Evolutionary conservation across 30 jellyfish, hydroid and myxozoan species (phyloP), one percentile per base, ranked within the genome.

Genomic region (Mastigias papua): DNA sequence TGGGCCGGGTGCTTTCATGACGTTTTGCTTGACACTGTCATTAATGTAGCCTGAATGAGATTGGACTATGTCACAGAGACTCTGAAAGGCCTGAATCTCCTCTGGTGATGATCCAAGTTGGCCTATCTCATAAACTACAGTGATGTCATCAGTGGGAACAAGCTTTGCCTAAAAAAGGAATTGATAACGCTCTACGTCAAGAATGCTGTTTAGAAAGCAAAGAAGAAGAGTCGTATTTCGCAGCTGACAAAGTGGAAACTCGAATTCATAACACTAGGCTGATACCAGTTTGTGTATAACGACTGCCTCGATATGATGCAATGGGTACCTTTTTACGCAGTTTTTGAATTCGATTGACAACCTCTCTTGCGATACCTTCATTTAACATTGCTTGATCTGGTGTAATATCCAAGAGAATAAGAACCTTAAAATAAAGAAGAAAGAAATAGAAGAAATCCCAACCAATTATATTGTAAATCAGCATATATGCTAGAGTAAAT

Each of bases 301-400:
- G 16, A 46, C 8, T 46, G 60, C 60, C 60, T 46, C 60, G 60
- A 46, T 46, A 46, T 46, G 13, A 46, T 8, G 17, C 17, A 1
- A 7, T 31, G 3, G 35, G 34, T 91, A 89, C 99, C 97, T 96
- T 96, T 74, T 96, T 96, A 0, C 99, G 89, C 67, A 96, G 94
- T 71, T 80, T 92, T 51, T 96, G 99, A 48, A 96, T 96, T 16
- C 98, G 70, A 82, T 96, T 96, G 84, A 96, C 97, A 60, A 96
- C 86, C 83, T 96, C 99, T 84, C 99, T 88, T 66, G 99, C 99
- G 22, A 88, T 70, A 3, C 98, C 98, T 69, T 96, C 98, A 64
- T 96, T 91, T 25, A 91, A 48, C 97, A 91, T 87, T 25, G 92
- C 34, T 46, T 88, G 89, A 61, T 96, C 98, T 0, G 98, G 99